Percentiles rank a stretch among this genome's conserved stretches.
These are phyloP conservation scores for Macrophya annulata DNA, from an alignment of 2,888 invertebrate species.

Conservation along the genomic window DNA sequence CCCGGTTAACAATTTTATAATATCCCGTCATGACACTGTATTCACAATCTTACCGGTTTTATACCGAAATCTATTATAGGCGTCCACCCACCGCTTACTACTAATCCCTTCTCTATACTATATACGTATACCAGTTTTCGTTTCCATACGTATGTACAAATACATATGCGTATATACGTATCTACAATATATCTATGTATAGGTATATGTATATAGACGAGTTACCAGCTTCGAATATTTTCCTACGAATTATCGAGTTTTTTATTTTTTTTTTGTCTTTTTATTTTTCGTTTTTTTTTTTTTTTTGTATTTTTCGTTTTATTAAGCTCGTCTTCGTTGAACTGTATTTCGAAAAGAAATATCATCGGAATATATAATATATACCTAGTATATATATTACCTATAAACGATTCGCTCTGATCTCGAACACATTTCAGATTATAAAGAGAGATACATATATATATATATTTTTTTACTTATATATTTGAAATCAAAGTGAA, in stretches of 20 bases:
- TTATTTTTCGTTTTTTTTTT: background rate
- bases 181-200: slow-evolving; percentile 3
- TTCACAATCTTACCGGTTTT: slow-evolving; percentile 32
- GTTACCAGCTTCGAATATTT: slow-evolving; percentile 56
- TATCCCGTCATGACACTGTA: slow-evolving; percentile 1
- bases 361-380: slow-evolving; percentile 60
- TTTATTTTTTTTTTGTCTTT: background rate
- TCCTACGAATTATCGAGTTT: slow-evolving; percentile 2
- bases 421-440: slow-evolving; percentile 30
- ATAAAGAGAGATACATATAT: slow-evolving; percentile 41
- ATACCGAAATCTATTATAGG: background rate
- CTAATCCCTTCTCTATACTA: slow-evolving; percentile 4
- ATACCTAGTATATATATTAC: background rate
- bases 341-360: slow-evolving; percentile 31
- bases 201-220: slow-evolving; percentile 53
- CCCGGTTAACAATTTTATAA: background rate
- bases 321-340: slow-evolving; percentile 3
- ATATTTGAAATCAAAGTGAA: slow-evolving; percentile 55
- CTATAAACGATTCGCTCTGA: slow-evolving; percentile 29
- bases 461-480: slow-evolving; percentile 48
- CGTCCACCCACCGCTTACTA: slow-evolving; percentile 25
- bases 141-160: background rate
- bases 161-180: background rate
- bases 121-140: slow-evolving; percentile 20
- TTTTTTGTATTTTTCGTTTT: slow-evolving; percentile 49